Conservation (phyloP, 2,797 vertebrate species). For the Cirrhinus mrigala region DNA sequence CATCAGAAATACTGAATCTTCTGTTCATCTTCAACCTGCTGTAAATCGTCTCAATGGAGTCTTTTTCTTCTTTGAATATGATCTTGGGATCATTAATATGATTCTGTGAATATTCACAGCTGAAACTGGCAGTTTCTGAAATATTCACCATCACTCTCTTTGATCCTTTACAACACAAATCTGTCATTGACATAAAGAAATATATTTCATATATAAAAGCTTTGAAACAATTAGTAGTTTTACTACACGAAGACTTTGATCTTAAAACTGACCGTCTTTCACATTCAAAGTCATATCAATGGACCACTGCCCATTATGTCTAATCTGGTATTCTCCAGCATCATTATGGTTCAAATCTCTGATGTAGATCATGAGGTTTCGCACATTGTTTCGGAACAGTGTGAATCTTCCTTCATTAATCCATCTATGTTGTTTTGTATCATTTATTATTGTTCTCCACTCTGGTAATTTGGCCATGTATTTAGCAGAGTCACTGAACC, state of each 20-base stretch:
- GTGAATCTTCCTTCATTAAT: neutral
- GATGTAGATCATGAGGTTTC: constrained; percentile 7
- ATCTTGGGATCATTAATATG: no score
- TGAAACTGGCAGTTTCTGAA: neutral
- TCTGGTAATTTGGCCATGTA: neutral
- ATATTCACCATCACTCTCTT: neutral
- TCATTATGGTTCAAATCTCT: neutral
- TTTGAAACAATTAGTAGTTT: neutral
- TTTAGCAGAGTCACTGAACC: neutral
- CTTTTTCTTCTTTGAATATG: no score
- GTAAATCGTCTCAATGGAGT: neutral
- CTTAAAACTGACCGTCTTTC: neutral
- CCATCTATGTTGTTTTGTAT: neutral
- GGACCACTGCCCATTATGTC: neutral
- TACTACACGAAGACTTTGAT: neutral
- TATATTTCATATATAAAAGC: neutral
- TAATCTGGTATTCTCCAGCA: neutral
- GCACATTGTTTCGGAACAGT: neutral
- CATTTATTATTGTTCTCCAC: neutral
- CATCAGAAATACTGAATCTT: constrained; percentile 19
- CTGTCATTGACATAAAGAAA: neutral
- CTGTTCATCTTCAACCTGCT: neutral
- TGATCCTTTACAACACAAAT: neutral
- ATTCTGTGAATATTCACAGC: constrained; percentile 21
- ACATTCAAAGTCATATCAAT: neutral